A percentile compares a stretch with the other conserved stretches of the same genome.
phyloP scores from a whole-genome alignment of 1,140 invertebrate species.

The Heliothis virescens region DNA sequence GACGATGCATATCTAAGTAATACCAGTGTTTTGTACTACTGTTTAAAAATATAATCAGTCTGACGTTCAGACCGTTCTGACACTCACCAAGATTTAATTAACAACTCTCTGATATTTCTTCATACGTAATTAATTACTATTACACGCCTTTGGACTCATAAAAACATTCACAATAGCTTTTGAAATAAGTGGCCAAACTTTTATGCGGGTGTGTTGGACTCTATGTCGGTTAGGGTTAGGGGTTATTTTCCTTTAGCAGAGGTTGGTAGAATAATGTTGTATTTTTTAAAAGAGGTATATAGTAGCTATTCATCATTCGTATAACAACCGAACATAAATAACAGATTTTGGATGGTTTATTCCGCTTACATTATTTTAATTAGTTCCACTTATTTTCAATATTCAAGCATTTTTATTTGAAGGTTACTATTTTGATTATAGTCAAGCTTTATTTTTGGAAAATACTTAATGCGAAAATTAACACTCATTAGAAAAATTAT shows the following conservation, averaged over 20 bases:
- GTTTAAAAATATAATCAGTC: background rate
- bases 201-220: background rate
- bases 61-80: background rate
- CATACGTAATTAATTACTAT: slow-evolving; percentile 59
- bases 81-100: slow-evolving; percentile 56
- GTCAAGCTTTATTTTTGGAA: too few relatives aligned
- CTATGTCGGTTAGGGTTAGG: background rate
- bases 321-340: slow-evolving; percentile 63
- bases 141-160: slow-evolving; percentile 56
- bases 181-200: slow-evolving; percentile 7
- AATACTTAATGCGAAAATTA: background rate
- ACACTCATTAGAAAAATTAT: too few relatives aligned
- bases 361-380: slow-evolving; percentile 49
- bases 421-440: background rate
- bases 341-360: slow-evolving; percentile 55
- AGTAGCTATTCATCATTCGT: slow-evolving; percentile 60
- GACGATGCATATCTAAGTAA: background rate
- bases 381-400: slow-evolving; percentile 31
- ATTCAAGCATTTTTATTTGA: background rate
- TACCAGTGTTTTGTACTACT: background rate
- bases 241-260: background rate
- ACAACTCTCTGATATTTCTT: slow-evolving; percentile 55
- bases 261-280: slow-evolving; percentile 20
- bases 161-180: slow-evolving; percentile 52
- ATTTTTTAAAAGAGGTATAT: slow-evolving; percentile 42